These are phyloP conservation scores for Pseudeuparius sepicola DNA, from an alignment of 2,888 invertebrate genomes.

Conservation along the genomic window DNA sequence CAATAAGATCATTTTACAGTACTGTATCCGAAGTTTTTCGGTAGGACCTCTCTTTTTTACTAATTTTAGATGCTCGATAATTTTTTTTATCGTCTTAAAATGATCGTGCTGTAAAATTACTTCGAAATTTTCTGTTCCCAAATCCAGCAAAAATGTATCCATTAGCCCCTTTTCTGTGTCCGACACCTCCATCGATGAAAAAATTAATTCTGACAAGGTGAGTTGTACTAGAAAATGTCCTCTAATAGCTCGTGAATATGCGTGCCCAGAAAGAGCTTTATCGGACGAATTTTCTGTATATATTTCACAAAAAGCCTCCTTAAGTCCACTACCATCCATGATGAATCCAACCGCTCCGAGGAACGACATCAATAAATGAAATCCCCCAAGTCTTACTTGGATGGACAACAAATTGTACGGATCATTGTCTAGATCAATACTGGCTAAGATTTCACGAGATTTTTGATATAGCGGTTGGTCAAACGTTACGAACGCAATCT, in stretches of 20 bases:
- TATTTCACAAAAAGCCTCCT: no score
- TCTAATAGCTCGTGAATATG: conserved; percentile 28
- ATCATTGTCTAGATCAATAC: conserved; percentile 22
- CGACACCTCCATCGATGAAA: conserved; percentile 19
- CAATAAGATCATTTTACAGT: no score
- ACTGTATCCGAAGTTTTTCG: no score
- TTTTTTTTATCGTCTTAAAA: conserved; percentile 21
- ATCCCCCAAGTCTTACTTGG: no score
- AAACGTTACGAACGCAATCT: conserved; percentile 26
- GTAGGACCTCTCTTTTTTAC: no score
- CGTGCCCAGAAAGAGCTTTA: no score
- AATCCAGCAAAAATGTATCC: conserved; percentile 21
- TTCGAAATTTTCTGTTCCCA: conserved; percentile 16
- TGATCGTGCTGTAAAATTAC: conserved; percentile 18
- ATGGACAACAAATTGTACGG: conserved; percentile 19
- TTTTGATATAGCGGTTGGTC: conserved; percentile 28
- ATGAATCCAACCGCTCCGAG: no score
- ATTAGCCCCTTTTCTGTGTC: conserved; percentile 22
- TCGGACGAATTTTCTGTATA: no score
- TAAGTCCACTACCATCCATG: no score
- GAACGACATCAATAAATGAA: no score
- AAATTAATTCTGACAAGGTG: conserved; percentile 25
- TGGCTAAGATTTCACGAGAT: conserved; percentile 26
- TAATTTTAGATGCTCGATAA: no score
- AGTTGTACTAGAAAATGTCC: conserved; percentile 23